phyloP scores from a whole-genome alignment of 1,140 invertebrate species.

The Pseudachorutes palmiensis region DNA sequence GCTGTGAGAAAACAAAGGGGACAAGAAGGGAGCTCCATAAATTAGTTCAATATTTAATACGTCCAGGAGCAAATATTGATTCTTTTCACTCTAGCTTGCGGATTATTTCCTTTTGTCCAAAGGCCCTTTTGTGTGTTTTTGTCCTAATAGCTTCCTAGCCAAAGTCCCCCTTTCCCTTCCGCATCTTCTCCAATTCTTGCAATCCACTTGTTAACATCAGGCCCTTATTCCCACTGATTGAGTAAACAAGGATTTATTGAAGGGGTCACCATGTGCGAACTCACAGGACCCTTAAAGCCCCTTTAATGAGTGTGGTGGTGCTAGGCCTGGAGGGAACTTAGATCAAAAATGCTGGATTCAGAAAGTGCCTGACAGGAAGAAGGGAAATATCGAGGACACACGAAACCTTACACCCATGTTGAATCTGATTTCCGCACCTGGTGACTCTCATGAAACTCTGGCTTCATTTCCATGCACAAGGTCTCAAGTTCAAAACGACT shows the following conservation, averaged over 20 bases:
- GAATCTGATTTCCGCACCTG: not conserved
- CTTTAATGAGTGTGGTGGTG: not conserved
- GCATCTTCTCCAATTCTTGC: not conserved
- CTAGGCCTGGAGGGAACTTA: not conserved
- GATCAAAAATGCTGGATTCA: not conserved
- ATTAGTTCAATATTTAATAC: slow-evolving; percentile 1
- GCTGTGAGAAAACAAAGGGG: not conserved
- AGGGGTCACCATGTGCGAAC: not conserved
- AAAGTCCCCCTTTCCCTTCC: too few relatives aligned
- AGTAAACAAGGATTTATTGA: not conserved
- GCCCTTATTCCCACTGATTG: not conserved
- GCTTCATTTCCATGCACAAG: not conserved
- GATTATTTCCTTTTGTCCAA: too few relatives aligned
- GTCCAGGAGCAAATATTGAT: not conserved
- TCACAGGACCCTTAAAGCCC: not conserved
- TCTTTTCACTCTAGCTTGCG: not conserved
- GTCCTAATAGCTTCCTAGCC: not conserved
- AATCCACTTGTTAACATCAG: not conserved
- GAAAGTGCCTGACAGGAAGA: not conserved
- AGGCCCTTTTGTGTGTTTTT: too few relatives aligned
- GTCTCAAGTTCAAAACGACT: not conserved
- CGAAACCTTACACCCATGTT: not conserved
- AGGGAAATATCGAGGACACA: not conserved
- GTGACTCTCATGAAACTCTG: not conserved
- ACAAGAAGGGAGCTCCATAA: not conserved